A percentile compares a stretch with the other conserved stretches of the same genome.
phyloP scores from a whole-genome alignment of 2,797 vertebrate genomes.

The Sardinella longiceps region DNA sequence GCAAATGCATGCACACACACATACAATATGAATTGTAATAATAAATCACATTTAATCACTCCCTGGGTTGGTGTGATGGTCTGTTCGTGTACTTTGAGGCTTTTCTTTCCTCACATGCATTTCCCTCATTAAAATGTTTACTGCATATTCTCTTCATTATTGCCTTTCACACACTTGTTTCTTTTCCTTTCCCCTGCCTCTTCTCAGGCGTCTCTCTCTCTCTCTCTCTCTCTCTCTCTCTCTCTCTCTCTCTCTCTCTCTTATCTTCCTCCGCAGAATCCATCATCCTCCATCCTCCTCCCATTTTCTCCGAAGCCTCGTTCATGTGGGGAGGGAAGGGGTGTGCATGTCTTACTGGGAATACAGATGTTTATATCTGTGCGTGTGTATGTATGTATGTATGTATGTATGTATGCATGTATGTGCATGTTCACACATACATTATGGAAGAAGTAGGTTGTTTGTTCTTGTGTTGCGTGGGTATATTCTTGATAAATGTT shows the following conservation, averaged over 20 bases:
- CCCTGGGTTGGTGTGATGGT: background rate
- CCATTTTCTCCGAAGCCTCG: background rate
- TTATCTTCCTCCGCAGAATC: background rate
- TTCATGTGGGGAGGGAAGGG: background rate
- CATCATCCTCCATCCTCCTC: too few species aligned
- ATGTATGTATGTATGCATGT: background rate
- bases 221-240: slow-evolving; percentile 12
- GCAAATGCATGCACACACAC: background rate
- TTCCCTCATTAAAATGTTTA: background rate
- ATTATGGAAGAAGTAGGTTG: slow-evolving; percentile 9
- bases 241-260: background rate
- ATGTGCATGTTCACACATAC: background rate
- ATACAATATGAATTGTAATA: background rate
- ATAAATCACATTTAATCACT: background rate
- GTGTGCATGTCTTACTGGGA: background rate
- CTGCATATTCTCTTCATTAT: background rate
- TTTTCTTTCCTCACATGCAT: background rate
- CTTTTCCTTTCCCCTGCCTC: background rate
- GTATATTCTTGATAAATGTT: background rate
- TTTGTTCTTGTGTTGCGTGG: background rate
- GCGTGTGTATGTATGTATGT: background rate
- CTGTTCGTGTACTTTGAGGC: background rate
- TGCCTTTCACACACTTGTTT: background rate
- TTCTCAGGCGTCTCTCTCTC: background rate
- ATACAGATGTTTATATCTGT: background rate